These are phyloP conservation scores for Cynaeus angustus DNA, from an alignment of 2,888 invertebrate genomes.

Conservation along the genomic window DNA sequence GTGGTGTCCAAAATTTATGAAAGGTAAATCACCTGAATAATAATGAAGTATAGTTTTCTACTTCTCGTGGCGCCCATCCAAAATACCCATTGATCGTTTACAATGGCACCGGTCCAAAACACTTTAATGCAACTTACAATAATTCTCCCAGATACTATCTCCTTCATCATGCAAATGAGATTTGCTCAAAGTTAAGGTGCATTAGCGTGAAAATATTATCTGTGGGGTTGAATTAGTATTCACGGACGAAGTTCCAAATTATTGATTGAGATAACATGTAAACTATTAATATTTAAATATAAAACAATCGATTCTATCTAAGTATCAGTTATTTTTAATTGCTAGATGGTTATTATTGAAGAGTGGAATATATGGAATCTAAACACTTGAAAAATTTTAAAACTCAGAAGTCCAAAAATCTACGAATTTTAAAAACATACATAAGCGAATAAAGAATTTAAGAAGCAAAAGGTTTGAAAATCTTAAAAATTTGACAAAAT, in stretches of 20 bases:
- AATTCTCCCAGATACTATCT: constrained; percentile 49
- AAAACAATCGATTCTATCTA: no score
- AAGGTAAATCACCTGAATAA: constrained; percentile 31
- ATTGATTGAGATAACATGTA: neutral
- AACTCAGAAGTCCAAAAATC: no score
- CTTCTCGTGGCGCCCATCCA: constrained; percentile 50
- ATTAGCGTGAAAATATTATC: constrained; percentile 40
- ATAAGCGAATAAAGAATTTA: no score
- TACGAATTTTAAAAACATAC: no score
- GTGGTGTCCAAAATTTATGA: constrained; percentile 34
- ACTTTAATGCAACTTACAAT: constrained; percentile 50
- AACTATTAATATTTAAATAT: no score
- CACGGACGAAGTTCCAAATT: constrained; percentile 6
- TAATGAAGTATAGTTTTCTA: constrained; percentile 26
- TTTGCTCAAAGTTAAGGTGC: constrained; percentile 39
- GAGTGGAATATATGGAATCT: no score
- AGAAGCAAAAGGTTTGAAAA: no score
- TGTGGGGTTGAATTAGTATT: constrained; percentile 18
- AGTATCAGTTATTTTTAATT: no score
- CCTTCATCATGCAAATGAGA: constrained; percentile 38
- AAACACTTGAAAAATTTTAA: no score
- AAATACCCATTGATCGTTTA: constrained; percentile 53
- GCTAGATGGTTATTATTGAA: no score
- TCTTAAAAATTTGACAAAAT: no score
- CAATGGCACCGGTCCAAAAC: constrained; percentile 56